Conservation (phyloP, 2,888 invertebrate genomes). For the Chaetoderma sp. region DNA sequence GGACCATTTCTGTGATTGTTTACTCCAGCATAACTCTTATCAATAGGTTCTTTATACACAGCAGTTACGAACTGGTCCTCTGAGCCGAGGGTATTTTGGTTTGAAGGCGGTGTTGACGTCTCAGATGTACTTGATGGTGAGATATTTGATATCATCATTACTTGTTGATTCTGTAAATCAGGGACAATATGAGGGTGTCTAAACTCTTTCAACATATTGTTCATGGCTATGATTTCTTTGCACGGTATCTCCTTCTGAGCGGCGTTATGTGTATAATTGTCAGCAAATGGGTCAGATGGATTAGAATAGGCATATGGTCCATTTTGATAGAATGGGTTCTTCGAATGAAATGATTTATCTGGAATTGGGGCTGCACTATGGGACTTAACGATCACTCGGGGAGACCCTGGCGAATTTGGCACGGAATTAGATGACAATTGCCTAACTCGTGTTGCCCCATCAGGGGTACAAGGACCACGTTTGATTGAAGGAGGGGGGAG, state of each 20-base stretch:
- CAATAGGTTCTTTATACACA: conserved; percentile 55
- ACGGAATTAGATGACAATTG: no score
- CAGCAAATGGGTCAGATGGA: background rate
- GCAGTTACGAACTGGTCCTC: conserved; percentile 57
- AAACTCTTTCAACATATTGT: conserved; percentile 50
- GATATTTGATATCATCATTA: conserved; percentile 2
- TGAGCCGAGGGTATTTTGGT: background rate
- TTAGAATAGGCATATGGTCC: no score
- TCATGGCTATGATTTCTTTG: conserved; percentile 43
- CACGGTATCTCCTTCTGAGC: conserved; percentile 44
- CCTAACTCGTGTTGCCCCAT: no score
- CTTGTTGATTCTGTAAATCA: background rate
- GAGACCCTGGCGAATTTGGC: no score
- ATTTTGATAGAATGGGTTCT: no score
- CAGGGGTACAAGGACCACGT: no score
- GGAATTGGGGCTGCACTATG: no score
- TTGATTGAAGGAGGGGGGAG: no score
- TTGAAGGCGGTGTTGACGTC: background rate
- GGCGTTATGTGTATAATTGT: background rate
- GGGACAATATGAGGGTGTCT: conserved; percentile 39
- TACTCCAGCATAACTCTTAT: background rate
- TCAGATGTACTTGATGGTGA: background rate
- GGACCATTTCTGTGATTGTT: background rate
- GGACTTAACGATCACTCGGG: no score
- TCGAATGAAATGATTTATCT: no score